phyloP scores from a whole-genome alignment of 2,113 vertebrate species.

The Vidua macroura region DNA sequence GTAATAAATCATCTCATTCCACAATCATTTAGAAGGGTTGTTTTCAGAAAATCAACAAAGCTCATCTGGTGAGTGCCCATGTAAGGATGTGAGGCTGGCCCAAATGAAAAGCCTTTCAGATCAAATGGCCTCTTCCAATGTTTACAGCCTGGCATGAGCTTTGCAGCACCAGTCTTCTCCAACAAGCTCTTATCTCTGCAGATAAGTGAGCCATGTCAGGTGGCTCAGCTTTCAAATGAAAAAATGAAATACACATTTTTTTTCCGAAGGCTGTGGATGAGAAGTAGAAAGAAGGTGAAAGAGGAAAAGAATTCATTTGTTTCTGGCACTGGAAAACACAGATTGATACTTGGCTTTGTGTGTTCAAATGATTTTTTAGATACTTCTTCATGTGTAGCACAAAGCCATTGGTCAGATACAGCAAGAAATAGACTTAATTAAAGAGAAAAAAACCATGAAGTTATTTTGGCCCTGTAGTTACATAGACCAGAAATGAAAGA shows the following conservation, averaged over 20 bases:
- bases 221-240: neutral
- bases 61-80: rapidly evolving
- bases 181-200: neutral
- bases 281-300: neutral
- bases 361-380: neutral
- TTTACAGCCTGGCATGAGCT: neutral
- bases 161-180: neutral
- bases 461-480: neutral
- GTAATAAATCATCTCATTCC: neutral
- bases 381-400: neutral
- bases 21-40: neutral
- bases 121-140: neutral
- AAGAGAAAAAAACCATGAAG: neutral
- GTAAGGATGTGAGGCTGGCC: neutral
- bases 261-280: neutral
- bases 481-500: neutral
- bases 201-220: neutral
- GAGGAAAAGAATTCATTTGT: neutral
- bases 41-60: neutral
- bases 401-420: neutral
- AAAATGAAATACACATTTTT: neutral
- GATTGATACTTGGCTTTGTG: neutral
- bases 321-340: neutral
- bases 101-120: neutral
- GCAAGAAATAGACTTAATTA: neutral